phyloP scores from a whole-genome alignment of 1,140 invertebrate species.

The Achroia grisella region DNA sequence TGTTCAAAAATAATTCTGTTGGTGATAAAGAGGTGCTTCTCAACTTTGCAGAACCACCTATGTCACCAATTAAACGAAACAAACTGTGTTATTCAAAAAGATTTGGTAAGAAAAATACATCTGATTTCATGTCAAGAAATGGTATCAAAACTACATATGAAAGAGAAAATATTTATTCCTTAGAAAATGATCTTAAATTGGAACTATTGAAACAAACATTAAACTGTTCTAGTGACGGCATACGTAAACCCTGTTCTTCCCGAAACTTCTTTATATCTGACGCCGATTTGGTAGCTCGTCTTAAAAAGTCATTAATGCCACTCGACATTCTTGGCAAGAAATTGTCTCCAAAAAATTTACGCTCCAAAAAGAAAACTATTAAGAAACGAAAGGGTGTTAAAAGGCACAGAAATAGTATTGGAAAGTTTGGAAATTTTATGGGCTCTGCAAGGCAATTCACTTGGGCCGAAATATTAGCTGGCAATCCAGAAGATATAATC shows the following conservation, averaged over 20 bases:
- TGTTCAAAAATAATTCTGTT: constrained; percentile 72
- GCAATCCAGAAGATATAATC: constrained; percentile 74
- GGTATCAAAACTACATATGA: constrained; percentile 60
- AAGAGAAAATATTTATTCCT: constrained; percentile 62
- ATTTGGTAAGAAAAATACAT: constrained; percentile 51
- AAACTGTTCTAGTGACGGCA: constrained; percentile 59
- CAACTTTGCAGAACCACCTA: constrained; percentile 63
- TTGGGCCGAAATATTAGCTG: constrained; percentile 74
- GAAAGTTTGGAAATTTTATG: constrained; percentile 71
- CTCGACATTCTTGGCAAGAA: constrained; percentile 65
- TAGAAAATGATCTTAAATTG: constrained; percentile 65
- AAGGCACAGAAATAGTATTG: constrained; percentile 61
- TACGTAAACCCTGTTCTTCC: constrained; percentile 60
- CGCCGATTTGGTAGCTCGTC: constrained; percentile 56
- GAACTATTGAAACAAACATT: constrained; percentile 61
- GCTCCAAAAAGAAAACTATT: constrained; percentile 62
- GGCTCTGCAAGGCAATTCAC: constrained; percentile 69
- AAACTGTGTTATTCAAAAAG: constrained; percentile 56
- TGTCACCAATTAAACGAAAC: constrained; percentile 46
- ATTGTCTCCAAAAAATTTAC: constrained; percentile 65
- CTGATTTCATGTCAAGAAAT: constrained; percentile 52
- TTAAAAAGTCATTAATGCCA: constrained; percentile 64
- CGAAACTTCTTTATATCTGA: constrained; percentile 70
- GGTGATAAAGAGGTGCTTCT: constrained; percentile 69
- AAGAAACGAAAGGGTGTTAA: constrained; percentile 59